Evolutionary conservation across 2,113 vertebrate species (phyloP).

Genomic region (Potamarius usumacintae): DNA sequence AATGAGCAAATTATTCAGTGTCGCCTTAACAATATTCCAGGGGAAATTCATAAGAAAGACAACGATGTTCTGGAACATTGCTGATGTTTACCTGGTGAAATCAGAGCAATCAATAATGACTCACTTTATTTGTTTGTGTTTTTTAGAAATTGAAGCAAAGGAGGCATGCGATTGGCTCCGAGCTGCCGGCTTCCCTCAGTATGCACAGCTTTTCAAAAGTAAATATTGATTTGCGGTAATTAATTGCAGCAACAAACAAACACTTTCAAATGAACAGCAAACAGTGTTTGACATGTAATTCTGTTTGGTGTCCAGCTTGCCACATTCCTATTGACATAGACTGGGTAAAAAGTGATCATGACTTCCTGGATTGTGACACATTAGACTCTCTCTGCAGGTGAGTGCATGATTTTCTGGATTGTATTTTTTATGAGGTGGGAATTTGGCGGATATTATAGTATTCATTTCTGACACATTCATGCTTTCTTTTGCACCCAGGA

Average conservation of each 20-base stretch:
- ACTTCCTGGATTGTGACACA: constrained; percentile 77
- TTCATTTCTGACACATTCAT: background rate
- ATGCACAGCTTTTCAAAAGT: constrained; percentile 89
- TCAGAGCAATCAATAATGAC: constrained; percentile 49
- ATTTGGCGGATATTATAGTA: background rate
- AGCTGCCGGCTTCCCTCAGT: constrained; percentile 88
- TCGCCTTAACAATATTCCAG: constrained; percentile 33
- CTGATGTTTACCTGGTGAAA: constrained; percentile 62
- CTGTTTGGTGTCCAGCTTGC: constrained; percentile 67
- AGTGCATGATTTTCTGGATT: background rate
- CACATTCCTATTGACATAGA: constrained; percentile 76
- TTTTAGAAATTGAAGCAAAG: constrained; percentile 87
- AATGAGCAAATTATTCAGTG: constrained; percentile 57
- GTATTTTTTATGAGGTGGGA: background rate
- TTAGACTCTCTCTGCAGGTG: constrained; percentile 80
- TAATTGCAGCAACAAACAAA: background rate
- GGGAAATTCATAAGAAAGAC: constrained; percentile 56
- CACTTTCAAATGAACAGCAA: constrained; percentile 28
- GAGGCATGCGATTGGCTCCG: constrained; percentile 89
- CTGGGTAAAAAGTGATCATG: constrained; percentile 75
- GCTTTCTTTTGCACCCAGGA: constrained; percentile 63
- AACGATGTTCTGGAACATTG: background rate
- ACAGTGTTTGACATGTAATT: constrained; percentile 9
- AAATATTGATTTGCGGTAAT: constrained; percentile 57
- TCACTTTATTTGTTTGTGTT: constrained; percentile 56